Evolutionary conservation across 2,888 invertebrate species (phyloP).

Genomic region (Leucania comma): DNA sequence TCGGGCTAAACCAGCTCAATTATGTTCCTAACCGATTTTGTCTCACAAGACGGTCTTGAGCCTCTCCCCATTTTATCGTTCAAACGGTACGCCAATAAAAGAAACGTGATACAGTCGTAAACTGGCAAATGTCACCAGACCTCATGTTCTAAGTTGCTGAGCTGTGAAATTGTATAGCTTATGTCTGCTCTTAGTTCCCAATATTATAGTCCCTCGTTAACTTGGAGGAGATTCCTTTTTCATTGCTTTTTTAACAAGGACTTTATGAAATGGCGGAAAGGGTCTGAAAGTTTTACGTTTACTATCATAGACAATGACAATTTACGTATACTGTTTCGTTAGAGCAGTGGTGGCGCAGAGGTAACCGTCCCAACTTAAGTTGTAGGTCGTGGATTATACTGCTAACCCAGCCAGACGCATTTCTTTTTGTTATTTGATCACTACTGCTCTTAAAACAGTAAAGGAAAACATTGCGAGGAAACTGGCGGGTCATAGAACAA

Average conservation of each 20-base stretch:
- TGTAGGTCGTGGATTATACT: no score
- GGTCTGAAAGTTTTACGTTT: conserved; percentile 11
- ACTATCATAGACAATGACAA: not conserved
- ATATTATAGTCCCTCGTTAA: conserved; percentile 53
- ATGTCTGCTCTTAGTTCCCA: conserved; percentile 49
- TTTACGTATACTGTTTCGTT: not conserved
- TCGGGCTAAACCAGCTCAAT: conserved; percentile 8
- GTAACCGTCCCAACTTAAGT: no score
- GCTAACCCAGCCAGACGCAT: no score
- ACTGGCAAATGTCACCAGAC: conserved; percentile 68
- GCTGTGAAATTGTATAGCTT: conserved; percentile 70
- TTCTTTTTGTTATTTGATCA: no score
- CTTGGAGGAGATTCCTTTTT: conserved; percentile 36
- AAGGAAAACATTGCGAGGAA: no score
- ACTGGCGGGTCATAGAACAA: no score
- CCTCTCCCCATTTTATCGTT: conserved; percentile 57
- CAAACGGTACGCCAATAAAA: conserved; percentile 70
- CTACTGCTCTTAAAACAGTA: no score
- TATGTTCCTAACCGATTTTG: conserved; percentile 6
- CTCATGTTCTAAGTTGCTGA: conserved; percentile 57
- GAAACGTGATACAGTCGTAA: conserved; percentile 70
- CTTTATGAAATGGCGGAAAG: not conserved
- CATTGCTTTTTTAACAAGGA: conserved; percentile 38
- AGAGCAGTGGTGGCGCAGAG: no score
- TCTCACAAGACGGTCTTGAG: conserved; percentile 10